Percentiles rank a stretch among this genome's conserved stretches.
phyloP scores from a whole-genome alignment of 2,113 vertebrate species.

The Hypocryptadius cinnamomeus region DNA sequence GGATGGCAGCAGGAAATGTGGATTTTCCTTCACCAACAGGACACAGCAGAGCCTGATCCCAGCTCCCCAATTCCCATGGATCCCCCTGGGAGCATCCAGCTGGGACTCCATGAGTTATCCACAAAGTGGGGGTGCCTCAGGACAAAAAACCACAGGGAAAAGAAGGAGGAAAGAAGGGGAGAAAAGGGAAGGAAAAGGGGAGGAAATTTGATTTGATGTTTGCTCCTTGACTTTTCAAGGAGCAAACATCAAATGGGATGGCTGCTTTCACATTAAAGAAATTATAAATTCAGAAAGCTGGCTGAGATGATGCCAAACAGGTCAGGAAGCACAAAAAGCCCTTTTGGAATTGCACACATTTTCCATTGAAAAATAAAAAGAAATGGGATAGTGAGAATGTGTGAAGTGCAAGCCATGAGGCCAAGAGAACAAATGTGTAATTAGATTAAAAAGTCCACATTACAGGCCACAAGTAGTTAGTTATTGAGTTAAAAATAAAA shows the following conservation, averaged over 20 bases:
- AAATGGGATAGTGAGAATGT: background rate
- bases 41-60: background rate
- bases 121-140: too few relatives aligned
- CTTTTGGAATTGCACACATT: background rate
- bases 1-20: background rate
- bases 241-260: background rate
- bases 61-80: background rate
- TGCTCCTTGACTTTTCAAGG: background rate
- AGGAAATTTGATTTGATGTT: too few relatives aligned
- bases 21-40: background rate
- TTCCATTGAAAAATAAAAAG: background rate
- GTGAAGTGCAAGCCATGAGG: background rate
- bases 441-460: background rate
- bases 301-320: background rate
- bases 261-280: background rate
- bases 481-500: background rate
- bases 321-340: background rate
- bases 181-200: too few relatives aligned
- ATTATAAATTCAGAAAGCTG: background rate
- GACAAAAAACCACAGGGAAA: too few relatives aligned
- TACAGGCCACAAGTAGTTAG: background rate
- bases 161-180: too few relatives aligned
- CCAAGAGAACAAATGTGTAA: background rate
- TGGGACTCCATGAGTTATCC: too few relatives aligned
- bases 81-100: background rate